Evolutionary conservation across 2,113 vertebrate genomes (phyloP).

Genomic region (Pelusios castaneus): DNA sequence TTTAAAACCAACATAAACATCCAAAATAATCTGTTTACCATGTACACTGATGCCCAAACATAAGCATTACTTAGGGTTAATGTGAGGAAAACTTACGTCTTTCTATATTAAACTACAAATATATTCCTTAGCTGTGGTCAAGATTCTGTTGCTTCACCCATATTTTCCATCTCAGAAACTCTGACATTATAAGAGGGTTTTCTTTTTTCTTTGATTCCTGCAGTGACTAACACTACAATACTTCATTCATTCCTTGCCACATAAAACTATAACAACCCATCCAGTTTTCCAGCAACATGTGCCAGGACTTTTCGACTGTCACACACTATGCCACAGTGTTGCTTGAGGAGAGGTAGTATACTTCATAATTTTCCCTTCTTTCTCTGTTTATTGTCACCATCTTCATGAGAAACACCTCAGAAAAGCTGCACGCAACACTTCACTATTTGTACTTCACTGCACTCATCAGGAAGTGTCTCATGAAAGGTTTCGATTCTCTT

Average conservation of each 20-base stretch:
- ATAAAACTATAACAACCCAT: slow-evolving; percentile 53
- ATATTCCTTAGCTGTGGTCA: slow-evolving; percentile 32
- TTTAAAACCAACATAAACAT: neutral
- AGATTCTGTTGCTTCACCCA: slow-evolving; percentile 54
- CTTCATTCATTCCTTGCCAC: slow-evolving; percentile 80
- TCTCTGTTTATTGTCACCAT: slow-evolving; percentile 45
- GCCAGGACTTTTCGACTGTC: slow-evolving; percentile 70
- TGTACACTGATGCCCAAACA: neutral
- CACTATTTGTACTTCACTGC: neutral
- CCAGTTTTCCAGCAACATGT: slow-evolving; percentile 77
- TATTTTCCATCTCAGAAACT: slow-evolving; percentile 75
- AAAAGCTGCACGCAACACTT: slow-evolving; percentile 22
- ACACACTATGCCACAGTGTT: slow-evolving; percentile 35
- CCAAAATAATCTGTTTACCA: neutral
- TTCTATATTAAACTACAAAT: slow-evolving; percentile 25
- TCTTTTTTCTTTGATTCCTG: slow-evolving; percentile 46
- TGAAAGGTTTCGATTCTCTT: slow-evolving; percentile 41
- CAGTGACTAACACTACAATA: slow-evolving; percentile 75
- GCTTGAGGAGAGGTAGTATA: slow-evolving; percentile 55
- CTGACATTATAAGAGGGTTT: slow-evolving; percentile 42
- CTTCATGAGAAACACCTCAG: slow-evolving; percentile 55
- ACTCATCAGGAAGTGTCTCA: slow-evolving; percentile 14
- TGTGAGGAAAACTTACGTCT: neutral
- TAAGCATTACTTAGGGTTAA: neutral
- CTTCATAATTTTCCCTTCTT: slow-evolving; percentile 72